Evolutionary conservation across 2,113 vertebrate species (phyloP).

Genomic region (Epinephelus lanceolatus): DNA sequence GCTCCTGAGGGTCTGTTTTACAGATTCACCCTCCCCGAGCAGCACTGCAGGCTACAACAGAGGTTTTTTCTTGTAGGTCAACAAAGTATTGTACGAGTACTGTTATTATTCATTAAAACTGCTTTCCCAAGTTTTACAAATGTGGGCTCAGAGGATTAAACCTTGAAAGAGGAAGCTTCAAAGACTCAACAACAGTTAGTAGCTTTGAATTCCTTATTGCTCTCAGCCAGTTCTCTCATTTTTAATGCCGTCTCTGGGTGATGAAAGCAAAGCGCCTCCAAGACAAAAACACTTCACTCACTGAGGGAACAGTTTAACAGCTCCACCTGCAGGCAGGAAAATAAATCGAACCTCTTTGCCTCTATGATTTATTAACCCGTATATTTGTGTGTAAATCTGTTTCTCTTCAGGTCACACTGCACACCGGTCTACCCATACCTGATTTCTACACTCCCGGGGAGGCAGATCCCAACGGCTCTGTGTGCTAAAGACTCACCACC

Average conservation of each 20-base stretch:
- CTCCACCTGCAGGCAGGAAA: constrained; percentile 63
- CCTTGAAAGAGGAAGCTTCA: constrained; percentile 50
- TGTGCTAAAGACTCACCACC: constrained; percentile 76
- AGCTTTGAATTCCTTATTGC: constrained; percentile 41
- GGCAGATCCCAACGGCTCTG: constrained; percentile 84
- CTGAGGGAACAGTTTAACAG: constrained; percentile 43
- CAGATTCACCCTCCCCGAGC: background rate
- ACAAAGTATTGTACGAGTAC: constrained; percentile 8
- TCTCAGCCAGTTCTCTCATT: constrained; percentile 25
- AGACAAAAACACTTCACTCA: constrained; percentile 1
- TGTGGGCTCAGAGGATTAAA: constrained; percentile 42
- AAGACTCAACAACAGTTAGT: constrained; percentile 49
- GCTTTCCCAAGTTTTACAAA: constrained; percentile 29
- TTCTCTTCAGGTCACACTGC: constrained; percentile 92
- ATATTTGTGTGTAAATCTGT: constrained; percentile 1
- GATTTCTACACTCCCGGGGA: constrained; percentile 93
- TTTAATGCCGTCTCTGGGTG: constrained; percentile 27
- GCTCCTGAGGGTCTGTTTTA: background rate
- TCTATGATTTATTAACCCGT: background rate
- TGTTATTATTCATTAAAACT: constrained; percentile 23
- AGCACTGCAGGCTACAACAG: constrained; percentile 7
- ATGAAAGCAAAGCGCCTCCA: constrained; percentile 33
- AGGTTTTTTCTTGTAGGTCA: constrained; percentile 22
- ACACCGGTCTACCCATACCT: constrained; percentile 94
- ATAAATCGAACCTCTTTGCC: background rate